phyloP scores from a whole-genome alignment of 2,113 vertebrate genomes.

The Vanacampus margaritifer region DNA sequence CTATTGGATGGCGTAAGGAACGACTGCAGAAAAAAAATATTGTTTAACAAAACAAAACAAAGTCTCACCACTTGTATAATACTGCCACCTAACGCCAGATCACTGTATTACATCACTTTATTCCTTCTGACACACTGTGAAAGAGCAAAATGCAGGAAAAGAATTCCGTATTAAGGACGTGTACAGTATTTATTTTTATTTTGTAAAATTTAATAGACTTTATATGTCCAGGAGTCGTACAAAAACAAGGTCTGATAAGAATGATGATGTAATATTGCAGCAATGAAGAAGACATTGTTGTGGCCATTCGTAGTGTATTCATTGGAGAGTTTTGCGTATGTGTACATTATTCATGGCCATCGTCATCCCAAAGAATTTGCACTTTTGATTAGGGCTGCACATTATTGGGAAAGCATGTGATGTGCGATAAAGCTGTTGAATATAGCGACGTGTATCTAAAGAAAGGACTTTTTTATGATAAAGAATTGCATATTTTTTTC shows the following conservation, averaged over 20 bases:
- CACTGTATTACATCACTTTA: slow-evolving; percentile 48
- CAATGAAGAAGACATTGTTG: slow-evolving; percentile 34
- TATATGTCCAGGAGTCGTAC: slow-evolving; percentile 44
- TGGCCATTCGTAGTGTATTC: slow-evolving; percentile 43
- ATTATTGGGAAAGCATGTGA: no score
- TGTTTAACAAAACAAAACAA: not conserved
- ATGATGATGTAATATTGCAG: slow-evolving; percentile 35
- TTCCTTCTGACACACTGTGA: slow-evolving; percentile 54
- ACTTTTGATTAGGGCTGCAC: slow-evolving; percentile 44
- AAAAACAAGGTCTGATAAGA: slow-evolving; percentile 31
- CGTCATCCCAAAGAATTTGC: slow-evolving; percentile 49
- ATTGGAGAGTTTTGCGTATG: slow-evolving; percentile 40
- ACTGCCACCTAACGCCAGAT: slow-evolving; percentile 62
- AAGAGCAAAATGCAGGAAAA: slow-evolving; percentile 26
- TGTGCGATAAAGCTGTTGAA: no score
- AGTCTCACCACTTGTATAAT: slow-evolving; percentile 53
- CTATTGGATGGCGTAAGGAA: slow-evolving; percentile 23
- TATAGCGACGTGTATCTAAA: no score
- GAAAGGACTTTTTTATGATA: no score
- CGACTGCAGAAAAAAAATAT: slow-evolving; percentile 14
- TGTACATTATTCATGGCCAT: slow-evolving; percentile 55
- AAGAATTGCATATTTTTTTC: no score
- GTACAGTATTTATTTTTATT: slow-evolving; percentile 77
- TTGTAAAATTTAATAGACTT: slow-evolving; percentile 57
- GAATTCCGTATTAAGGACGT: slow-evolving; percentile 39